Base-by-base conservation (phyloP, 2,113 vertebrate genomes). In the Oreochromis spilurus region DNA sequence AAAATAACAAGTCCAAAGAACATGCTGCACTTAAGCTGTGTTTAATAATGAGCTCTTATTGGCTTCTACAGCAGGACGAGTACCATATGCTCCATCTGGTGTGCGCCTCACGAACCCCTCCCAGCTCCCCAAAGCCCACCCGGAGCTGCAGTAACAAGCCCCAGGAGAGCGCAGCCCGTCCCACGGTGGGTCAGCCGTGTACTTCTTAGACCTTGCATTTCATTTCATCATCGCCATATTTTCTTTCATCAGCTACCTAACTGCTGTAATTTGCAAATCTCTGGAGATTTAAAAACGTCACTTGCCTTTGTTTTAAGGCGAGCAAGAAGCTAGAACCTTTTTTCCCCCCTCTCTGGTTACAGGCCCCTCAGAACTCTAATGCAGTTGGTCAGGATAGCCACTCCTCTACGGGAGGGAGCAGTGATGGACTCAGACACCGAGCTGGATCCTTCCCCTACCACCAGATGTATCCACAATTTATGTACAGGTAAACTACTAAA, bases 21-120 rank as follows among this genome's bases (percentile, higher is more conserved):
- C 57, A 45, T 83, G 81, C 45, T 79, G 21, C 29, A 58, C 53
- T 70, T 55, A 3, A 8, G n/a, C 62, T 60, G 9, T 70, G 55
- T 79, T 87, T 88, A 45, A 54, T 90, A 82, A 90, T 83, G 48
- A 84, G 52, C 79, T 79, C 34, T 52, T 52, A 3, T 40, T 87
- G 53, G n/a, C 78, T 60, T 88, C 82, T 48, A 21, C 93, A 97
- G 96, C 96, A 97, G 85, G 96, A 97, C 9, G 96, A 96, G 84
- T 97, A 96, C 86, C 96, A 97, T 79, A 96, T 96, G 95, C 94
- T 97, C 91, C 96, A 97, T 87, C 93, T 97, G 89, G 96, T 97
- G 81, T 97, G 96, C 26, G 88, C 96, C 40, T 96, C 94, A 1
- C 89, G 93, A 24, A 96, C 93, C 3, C 96, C 96, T 19, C 95